A percentile compares a stretch with the other conserved stretches of the same genome.
Conservation (phyloP, 1,140 invertebrate species). For the Sipha flava region DNA sequence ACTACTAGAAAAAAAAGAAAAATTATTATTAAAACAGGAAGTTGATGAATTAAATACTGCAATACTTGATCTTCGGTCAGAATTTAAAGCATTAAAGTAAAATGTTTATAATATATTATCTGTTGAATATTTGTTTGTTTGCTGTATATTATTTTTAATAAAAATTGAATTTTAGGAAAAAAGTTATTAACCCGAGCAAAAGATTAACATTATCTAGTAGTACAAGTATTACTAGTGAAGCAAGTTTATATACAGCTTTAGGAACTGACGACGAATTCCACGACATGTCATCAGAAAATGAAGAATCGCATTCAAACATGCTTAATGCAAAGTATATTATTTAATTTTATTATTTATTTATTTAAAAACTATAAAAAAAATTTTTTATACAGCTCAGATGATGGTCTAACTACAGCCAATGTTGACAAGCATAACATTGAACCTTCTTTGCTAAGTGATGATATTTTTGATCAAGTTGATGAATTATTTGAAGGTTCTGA, state of each 20-base stretch:
- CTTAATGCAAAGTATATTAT: background rate
- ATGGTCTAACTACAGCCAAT: background rate
- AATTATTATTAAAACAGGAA: conserved; percentile 43
- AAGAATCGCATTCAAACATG: conserved; percentile 14
- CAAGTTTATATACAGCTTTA: conserved; percentile 34
- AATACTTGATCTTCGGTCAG: conserved; percentile 46
- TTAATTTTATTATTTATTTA: background rate
- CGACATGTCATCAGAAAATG: conserved; percentile 39
- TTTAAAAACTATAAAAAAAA: background rate
- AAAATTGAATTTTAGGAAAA: background rate
- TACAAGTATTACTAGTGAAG: conserved; percentile 32
- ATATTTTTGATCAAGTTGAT: conserved; percentile 37
- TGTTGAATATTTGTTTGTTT: background rate
- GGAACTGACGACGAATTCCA: conserved; percentile 40
- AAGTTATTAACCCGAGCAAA: background rate
- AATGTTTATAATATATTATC: conserved; percentile 1
- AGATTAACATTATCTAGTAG: background rate
- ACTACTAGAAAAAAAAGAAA: conserved; percentile 37
- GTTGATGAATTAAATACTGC: conserved; percentile 48
- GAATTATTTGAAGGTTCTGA: conserved; percentile 35
- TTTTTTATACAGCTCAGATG: background rate
- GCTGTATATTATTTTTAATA: background rate
- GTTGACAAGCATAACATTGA: background rate
- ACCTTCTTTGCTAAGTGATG: background rate
- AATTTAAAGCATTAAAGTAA: conserved; percentile 48